Base-by-base conservation (phyloP, 2,113 vertebrate genomes). In the Bos javanicus region DNA sequence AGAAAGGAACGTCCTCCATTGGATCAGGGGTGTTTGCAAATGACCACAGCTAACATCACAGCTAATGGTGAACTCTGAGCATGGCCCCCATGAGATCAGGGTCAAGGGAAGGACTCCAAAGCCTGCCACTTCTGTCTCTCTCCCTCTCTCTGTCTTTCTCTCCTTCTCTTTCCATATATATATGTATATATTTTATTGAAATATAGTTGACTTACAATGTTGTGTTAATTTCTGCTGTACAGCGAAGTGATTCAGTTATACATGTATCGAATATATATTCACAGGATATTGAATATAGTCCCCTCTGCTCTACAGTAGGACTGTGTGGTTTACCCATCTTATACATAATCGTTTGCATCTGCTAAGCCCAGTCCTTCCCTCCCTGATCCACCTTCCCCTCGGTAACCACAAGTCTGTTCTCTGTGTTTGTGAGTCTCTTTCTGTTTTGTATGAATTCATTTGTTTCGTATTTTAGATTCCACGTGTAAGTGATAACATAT, bases 41-140 rank as follows among this genome's bases (percentile, higher is more conserved):
- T 54, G 3, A 6, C 48, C 28, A 43, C 30, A 12, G 62, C 64
- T 19, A 13, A 1, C 14, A 4, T 19, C 62, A 0, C 9, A 2
- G 1, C 46, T 26, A 0, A 1, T 6, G 3, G 23, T 4, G 13
- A 25, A 3, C 21, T 2, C 19, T 33, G 50, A 26, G 33, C 5
- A 2, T 6, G 5, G 33, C 43, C 64, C 33, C 9, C 81, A 1
- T 0, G 4, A 8, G 26, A 4, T 13, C 21, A 57, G 80, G 85
- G 48, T 10, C 15, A 5, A 25, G 59, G 16, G 25, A 8, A 7
- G 30, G 30, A 7, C 11, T 7, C 26, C 23, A 50, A 11, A 11
- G 33, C 46, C 78, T 50, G 46, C 46, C 46, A 12, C 48, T 21
- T 33, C 78, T 50, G 23, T 76, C 67, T 43, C 36, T 43, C 71